Conservation (phyloP, 2,797 vertebrate species). For the Scolopax rusticola region DNA sequence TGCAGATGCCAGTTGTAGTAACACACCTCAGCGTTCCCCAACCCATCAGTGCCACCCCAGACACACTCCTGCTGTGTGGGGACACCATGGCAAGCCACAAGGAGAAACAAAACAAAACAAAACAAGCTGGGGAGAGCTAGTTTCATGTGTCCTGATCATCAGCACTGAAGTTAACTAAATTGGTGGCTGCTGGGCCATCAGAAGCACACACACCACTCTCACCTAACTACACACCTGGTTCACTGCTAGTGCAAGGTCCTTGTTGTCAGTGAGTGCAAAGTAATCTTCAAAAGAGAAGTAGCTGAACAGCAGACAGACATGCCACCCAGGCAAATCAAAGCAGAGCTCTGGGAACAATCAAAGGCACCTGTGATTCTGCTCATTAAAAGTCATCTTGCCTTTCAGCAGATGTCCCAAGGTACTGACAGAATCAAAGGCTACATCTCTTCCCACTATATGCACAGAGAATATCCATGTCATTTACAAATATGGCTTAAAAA, state of each 20-base stretch:
- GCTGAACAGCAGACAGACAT: background rate
- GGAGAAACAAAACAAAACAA: background rate
- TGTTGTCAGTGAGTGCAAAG: background rate
- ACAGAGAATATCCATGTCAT: background rate
- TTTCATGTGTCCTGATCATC: background rate
- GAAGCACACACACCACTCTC: background rate
- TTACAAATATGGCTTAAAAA: background rate
- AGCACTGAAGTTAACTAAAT: background rate
- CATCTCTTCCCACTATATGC: background rate
- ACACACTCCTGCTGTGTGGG: background rate
- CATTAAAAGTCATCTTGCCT: background rate
- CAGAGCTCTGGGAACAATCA: background rate
- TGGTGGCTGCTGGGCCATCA: background rate
- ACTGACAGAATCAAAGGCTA: background rate
- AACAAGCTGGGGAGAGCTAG: background rate
- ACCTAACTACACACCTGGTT: background rate
- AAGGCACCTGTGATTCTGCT: background rate
- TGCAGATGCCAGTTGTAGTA: background rate
- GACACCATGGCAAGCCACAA: background rate
- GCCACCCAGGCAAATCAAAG: slow-evolving; percentile 13
- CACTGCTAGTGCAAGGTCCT: background rate
- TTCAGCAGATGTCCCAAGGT: background rate
- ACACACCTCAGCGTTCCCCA: background rate
- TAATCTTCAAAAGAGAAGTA: background rate
- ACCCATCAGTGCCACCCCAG: background rate